These are phyloP conservation scores for Allophyes oxyacanthae DNA, from an alignment of 2,888 invertebrate genomes.

Conservation along the genomic window DNA sequence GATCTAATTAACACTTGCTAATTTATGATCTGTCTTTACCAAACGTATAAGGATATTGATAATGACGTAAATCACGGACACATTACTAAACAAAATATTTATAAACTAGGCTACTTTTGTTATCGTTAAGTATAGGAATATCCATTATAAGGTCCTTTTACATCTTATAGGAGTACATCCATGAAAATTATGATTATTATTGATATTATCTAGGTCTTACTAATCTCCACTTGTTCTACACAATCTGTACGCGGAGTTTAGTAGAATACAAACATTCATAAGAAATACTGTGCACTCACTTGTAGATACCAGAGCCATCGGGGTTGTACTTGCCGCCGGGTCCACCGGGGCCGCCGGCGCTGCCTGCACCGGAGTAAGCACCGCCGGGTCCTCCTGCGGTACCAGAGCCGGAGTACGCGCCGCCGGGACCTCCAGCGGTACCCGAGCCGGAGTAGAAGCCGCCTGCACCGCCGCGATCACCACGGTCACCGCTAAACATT, in stretches of 20 bases:
- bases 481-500: constrained; percentile 74
- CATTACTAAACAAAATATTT: too few relatives aligned
- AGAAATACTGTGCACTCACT: constrained; percentile 51
- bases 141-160: too few relatives aligned
- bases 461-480: constrained; percentile 77
- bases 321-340: constrained; percentile 59
- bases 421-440: constrained; percentile 63
- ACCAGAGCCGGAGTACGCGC: constrained; percentile 58
- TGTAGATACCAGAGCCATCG: constrained; percentile 57
- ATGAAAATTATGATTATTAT: too few relatives aligned
- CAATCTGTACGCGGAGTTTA: too few relatives aligned
- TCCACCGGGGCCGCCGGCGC: constrained; percentile 29
- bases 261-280: too few relatives aligned
- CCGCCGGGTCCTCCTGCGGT: constrained; percentile 57
- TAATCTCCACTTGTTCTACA: too few relatives aligned
- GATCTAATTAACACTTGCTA: constrained; percentile 19
- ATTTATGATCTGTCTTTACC: constrained; percentile 8
- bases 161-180: too few relatives aligned
- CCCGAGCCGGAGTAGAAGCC: constrained; percentile 76
- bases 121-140: too few relatives aligned
- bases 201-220: too few relatives aligned
- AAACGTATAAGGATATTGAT: constrained; percentile 1
- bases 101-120: too few relatives aligned
- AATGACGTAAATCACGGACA: constrained; percentile 6
- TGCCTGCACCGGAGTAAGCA: constrained; percentile 44